Evolutionary conservation across 2,797 vertebrate genomes (phyloP), one percentile per base, ranked within the genome.

Genomic region (Lerista edwardsae): DNA sequence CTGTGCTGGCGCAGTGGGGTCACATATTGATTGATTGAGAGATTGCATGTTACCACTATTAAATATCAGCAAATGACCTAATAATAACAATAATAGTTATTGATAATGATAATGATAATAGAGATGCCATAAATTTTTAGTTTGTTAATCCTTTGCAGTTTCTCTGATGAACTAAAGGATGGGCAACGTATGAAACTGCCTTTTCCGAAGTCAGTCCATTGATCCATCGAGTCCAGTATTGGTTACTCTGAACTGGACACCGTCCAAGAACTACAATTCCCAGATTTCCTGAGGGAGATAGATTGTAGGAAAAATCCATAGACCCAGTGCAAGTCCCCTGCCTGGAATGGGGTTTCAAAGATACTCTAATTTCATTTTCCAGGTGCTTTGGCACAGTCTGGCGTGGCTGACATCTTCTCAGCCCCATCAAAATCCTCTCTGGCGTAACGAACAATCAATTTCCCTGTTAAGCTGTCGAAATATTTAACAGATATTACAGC

Each of bases 401-500:
- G 11, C 4, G 1, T 29, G 12, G 76, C 69, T n/a, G 10, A n/a
- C 61, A 12, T 67, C 34, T 68, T 73, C 68, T 41, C 44, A 29
- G 34, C 39, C 78, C 51, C 79, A 69, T 85, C 84, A 85, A 75
- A 75, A 75, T 19, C 79, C 79, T 11, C 64, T 69, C 72, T 62
- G 72, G 84, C 75, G 64, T 67, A 80, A 47, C 17, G 51, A 68
- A 64, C 84, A 21, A 85, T 85, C 84, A 80, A 85, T 81, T 75
- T 31, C 62, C 71, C 79, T 85, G 84, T 76, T 75, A 75, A 81
- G 84, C 78, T 85, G 84, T 85, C 39, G 39, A 85, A 80, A 80
- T 85, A 81, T 85, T 85, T 85, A 85, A 85, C 79, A 47, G 79
- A 81, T 85, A 85, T 81, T 85, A 76, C 17, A 61, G 79, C 83